Evolutionary conservation across 2,888 invertebrate genomes (phyloP).

Genomic region (Athrips mouffetella): DNA sequence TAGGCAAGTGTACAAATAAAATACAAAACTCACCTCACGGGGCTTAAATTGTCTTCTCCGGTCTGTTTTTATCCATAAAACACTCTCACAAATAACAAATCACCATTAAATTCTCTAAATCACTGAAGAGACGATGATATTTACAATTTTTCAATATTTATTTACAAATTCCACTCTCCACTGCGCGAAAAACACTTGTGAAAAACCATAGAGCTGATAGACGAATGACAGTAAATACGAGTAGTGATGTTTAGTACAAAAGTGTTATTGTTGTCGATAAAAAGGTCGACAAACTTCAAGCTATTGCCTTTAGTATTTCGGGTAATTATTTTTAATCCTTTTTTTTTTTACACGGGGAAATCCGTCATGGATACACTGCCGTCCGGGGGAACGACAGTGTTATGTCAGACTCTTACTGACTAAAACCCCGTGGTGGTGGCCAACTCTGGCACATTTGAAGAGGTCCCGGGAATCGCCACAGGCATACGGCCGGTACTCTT

Average conservation of each 20-base stretch:
- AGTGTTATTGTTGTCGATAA: constrained; percentile 9
- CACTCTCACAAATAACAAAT: constrained; percentile 41
- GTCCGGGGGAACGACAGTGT: too few relatives aligned
- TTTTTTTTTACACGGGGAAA: background rate
- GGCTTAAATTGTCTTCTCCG: constrained; percentile 33
- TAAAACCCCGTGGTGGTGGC: too few relatives aligned
- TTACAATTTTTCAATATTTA: constrained; percentile 63
- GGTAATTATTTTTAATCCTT: background rate
- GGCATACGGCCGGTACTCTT: too few relatives aligned
- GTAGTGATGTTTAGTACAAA: constrained; percentile 5
- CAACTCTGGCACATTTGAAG: too few relatives aligned
- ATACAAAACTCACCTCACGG: constrained; percentile 43
- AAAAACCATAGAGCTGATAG: constrained; percentile 47
- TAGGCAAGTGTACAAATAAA: constrained; percentile 28
- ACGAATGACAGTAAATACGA: constrained; percentile 3
- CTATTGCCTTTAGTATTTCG: too few relatives aligned
- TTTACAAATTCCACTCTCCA: constrained; percentile 56
- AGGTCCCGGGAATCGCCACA: too few relatives aligned
- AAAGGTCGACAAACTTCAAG: background rate
- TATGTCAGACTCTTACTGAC: too few relatives aligned
- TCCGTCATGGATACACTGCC: background rate
- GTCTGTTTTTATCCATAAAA: constrained; percentile 45
- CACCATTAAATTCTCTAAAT: constrained; percentile 29
- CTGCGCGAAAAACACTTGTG: constrained; percentile 48
- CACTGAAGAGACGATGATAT: constrained; percentile 42